Evolutionary conservation across 2,113 vertebrate genomes (phyloP).

Genomic region (Muntiacus reevesi): DNA sequence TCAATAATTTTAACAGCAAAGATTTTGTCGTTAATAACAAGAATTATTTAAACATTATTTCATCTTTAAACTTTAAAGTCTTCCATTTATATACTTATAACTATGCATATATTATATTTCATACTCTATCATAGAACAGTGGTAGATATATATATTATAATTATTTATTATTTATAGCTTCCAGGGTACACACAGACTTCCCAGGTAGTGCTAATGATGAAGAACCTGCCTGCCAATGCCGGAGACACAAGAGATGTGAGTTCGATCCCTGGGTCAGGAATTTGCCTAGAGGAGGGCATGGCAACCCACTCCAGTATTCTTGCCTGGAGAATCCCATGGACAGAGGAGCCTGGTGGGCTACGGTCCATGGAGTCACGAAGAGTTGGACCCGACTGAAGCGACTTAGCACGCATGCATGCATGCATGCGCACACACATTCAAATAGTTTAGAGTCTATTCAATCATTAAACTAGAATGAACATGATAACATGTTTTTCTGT

Average conservation of each 20-base stretch:
- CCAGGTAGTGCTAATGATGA: not conserved
- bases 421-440: not conserved
- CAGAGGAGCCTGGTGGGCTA: not conserved
- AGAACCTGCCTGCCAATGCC: not conserved
- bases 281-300: not conserved
- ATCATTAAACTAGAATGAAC: not conserved
- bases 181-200: not conserved
- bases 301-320: not conserved
- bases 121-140: not conserved
- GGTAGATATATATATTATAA: not conserved
- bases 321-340: not conserved
- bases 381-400: not conserved
- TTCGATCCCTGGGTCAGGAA: not conserved
- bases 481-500: not conserved
- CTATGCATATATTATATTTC: not conserved
- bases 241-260: not conserved
- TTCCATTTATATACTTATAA: not conserved
- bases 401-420: not conserved
- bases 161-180: not conserved
- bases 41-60: not conserved
- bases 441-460: not conserved
- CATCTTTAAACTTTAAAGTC: not conserved
- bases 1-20: not conserved
- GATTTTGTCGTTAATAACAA: not conserved
- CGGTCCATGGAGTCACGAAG: not conserved